Evolutionary conservation across 2,113 vertebrate species (phyloP).

Genomic region (Progne subis): DNA sequence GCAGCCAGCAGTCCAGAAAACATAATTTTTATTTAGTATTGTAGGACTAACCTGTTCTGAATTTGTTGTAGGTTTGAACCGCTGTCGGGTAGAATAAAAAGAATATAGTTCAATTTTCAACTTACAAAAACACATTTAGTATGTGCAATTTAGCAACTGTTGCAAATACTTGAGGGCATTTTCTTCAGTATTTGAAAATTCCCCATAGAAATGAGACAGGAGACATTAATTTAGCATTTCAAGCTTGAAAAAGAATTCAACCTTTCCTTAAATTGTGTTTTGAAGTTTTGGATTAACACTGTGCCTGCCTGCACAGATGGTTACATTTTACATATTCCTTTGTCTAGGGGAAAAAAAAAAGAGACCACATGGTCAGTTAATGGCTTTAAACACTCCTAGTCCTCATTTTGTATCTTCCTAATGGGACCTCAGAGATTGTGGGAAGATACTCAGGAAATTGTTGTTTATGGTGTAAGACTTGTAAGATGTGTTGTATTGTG

Average conservation of each 20-base stretch:
- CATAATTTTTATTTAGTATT: neutral
- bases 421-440: neutral
- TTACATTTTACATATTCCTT: slow-evolving; percentile 11
- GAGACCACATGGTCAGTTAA: neutral
- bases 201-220: neutral
- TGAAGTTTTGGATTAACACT: neutral
- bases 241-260: slow-evolving; percentile 28
- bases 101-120: neutral
- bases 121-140: neutral
- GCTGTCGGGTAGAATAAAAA: neutral
- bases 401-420: slow-evolving; percentile 19
- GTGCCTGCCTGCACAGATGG: slow-evolving; percentile 1
- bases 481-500: neutral
- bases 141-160: neutral
- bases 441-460: neutral
- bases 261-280: slow-evolving; percentile 1
- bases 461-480: neutral
- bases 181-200: slow-evolving; percentile 6
- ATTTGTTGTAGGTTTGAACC: neutral
- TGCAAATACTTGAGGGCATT: neutral
- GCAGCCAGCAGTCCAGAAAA: neutral
- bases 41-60: neutral
- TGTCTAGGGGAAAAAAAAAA: neutral
- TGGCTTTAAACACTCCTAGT: neutral
- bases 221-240: slow-evolving; percentile 15